phyloP scores from a whole-genome alignment of 2,113 vertebrate species.

The Takifugu bimaculatus region DNA sequence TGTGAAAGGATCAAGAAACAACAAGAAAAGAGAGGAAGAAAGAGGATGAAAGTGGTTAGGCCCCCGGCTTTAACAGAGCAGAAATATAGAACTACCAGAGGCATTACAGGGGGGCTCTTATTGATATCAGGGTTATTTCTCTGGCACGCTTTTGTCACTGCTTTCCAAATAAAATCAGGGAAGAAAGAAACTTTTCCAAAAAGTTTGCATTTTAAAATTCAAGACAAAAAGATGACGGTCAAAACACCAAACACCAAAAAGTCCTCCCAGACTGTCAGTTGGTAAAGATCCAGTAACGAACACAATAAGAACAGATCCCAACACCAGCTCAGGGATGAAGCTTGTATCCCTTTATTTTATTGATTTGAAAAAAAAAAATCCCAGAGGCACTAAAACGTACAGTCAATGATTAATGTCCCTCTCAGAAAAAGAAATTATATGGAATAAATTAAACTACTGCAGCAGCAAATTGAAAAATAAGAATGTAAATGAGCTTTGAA shows the following conservation, averaged over 20 bases:
- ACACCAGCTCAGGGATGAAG: slow-evolving; percentile 43
- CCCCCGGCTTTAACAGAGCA: slow-evolving; percentile 74
- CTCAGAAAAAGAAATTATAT: slow-evolving; percentile 99
- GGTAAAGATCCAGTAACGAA: slow-evolving; percentile 48
- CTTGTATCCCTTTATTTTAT: slow-evolving; percentile 87
- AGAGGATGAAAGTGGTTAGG: slow-evolving; percentile 75
- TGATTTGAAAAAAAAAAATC: slow-evolving; percentile 87
- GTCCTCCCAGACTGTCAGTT: slow-evolving; percentile 38
- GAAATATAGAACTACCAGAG: slow-evolving; percentile 74
- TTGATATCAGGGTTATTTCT: slow-evolving; percentile 64
- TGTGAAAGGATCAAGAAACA: slow-evolving; percentile 82
- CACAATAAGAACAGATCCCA: slow-evolving; percentile 18
- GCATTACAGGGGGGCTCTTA: slow-evolving; percentile 67
- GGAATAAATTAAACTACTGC: slow-evolving; percentile 99
- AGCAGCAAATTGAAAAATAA: slow-evolving; percentile 99
- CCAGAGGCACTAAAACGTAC: slow-evolving; percentile 97
- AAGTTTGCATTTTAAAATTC: slow-evolving; percentile 7
- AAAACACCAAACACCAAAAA: slow-evolving; percentile 22
- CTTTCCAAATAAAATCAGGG: slow-evolving; percentile 72
- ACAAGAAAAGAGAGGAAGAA: slow-evolving; percentile 77
- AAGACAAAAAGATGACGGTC: slow-evolving; percentile 39
- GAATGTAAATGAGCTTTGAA: slow-evolving; percentile 99
- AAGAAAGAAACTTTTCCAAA: slow-evolving; percentile 41
- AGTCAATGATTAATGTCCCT: slow-evolving; percentile 99
- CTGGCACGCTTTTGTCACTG: slow-evolving; percentile 81